Evolutionary conservation across 1,140 invertebrate genomes (phyloP).

Genomic region (Magallana gigas): DNA sequence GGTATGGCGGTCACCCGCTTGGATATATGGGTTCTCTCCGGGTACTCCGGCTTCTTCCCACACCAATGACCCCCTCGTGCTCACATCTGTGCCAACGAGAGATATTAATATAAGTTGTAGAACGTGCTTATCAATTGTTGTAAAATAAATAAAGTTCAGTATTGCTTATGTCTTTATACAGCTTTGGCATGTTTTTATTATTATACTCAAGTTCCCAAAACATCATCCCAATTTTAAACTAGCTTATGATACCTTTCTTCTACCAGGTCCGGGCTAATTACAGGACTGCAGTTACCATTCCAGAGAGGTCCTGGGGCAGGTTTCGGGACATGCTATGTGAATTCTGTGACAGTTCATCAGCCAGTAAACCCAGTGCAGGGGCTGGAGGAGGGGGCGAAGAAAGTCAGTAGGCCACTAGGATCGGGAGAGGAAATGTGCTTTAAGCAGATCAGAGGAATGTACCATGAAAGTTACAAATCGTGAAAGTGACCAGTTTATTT

Average conservation of each 20-base stretch:
- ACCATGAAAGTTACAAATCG: conserved; percentile 18
- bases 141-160: too few relatives aligned
- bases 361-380: conserved; percentile 18
- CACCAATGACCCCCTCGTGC: too few relatives aligned
- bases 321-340: conserved; percentile 97
- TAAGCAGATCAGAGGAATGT: neutral
- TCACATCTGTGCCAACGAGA: too few relatives aligned
- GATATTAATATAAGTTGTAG: too few relatives aligned
- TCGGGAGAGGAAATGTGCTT: conserved; percentile 16
- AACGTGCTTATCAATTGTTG: too few relatives aligned
- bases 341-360: conserved; percentile 60
- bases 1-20: too few relatives aligned
- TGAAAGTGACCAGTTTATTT: conserved; percentile 38
- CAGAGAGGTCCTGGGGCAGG: conserved; percentile 96
- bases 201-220: too few relatives aligned
- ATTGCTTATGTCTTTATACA: too few relatives aligned
- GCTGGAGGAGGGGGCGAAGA: neutral
- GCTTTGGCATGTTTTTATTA: too few relatives aligned
- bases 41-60: too few relatives aligned
- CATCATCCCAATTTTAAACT: too few relatives aligned
- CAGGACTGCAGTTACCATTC: conserved; percentile 97
- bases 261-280: conserved; percentile 80
- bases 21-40: too few relatives aligned
- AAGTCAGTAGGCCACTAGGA: conserved; percentile 18
- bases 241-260: neutral